Evolutionary conservation across 2,888 invertebrate genomes (phyloP).

Genomic region (Cyclophora punctaria): DNA sequence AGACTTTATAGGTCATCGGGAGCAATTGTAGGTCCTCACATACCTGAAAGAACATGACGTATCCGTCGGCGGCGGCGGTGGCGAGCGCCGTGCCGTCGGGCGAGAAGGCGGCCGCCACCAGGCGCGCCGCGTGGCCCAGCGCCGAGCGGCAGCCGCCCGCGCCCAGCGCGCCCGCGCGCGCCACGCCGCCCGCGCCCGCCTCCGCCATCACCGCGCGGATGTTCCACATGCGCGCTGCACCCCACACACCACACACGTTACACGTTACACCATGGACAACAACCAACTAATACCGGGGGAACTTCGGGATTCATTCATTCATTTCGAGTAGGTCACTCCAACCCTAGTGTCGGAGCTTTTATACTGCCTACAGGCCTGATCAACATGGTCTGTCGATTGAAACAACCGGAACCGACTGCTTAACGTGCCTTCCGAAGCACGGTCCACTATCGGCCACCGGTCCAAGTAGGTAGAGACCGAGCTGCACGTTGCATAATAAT

Average conservation of each 20-base stretch:
- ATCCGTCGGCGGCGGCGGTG: constrained; percentile 90
- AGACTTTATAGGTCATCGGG: background rate
- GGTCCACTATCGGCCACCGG: no score
- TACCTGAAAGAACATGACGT: constrained; percentile 94
- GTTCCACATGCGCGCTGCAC: constrained; percentile 54
- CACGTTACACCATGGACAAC: background rate
- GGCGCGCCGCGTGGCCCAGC: constrained; percentile 42
- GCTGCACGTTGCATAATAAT: no score
- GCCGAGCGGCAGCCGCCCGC: constrained; percentile 21
- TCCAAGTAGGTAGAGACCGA: no score
- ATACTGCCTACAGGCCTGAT: no score
- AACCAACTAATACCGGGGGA: background rate
- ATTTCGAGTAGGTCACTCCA: no score
- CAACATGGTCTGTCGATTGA: no score
- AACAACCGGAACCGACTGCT: no score
- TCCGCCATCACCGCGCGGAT: constrained; percentile 18
- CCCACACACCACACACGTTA: background rate
- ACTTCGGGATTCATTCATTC: background rate
- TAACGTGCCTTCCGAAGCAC: no score
- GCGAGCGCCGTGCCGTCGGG: constrained; percentile 97
- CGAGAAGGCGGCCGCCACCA: constrained; percentile 92
- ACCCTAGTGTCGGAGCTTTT: no score
- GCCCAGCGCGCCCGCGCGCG: constrained; percentile 15
- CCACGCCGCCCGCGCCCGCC: constrained; percentile 15
- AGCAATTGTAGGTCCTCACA: background rate